Evolutionary conservation across 2,113 vertebrate genomes (phyloP).

Genomic region (Climacteris rufus): DNA sequence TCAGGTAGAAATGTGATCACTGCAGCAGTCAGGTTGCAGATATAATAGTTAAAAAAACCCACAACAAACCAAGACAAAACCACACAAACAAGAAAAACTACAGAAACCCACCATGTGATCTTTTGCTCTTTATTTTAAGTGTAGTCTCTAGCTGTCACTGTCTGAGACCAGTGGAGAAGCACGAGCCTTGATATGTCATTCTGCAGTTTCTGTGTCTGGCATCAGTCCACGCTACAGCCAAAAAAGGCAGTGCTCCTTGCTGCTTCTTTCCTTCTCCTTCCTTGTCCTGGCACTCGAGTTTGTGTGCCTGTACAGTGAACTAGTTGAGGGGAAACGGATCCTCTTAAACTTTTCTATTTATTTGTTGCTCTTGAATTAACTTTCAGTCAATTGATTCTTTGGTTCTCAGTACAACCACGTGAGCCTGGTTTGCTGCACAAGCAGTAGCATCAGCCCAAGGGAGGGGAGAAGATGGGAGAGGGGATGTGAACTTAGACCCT

Average conservation of each 20-base stretch:
- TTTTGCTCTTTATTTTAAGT: not conserved
- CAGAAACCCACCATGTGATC: not conserved
- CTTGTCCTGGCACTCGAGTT: not conserved
- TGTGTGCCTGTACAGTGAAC: not conserved
- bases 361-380: conserved; percentile 24
- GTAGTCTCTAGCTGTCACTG: not conserved
- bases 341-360: conserved; percentile 24
- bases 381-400: not conserved
- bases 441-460: rapidly evolving
- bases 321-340: not conserved
- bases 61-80: not conserved
- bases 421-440: not conserved
- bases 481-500: not conserved
- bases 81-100: not conserved
- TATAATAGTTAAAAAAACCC: not conserved
- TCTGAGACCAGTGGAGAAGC: not conserved
- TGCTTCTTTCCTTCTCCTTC: not conserved
- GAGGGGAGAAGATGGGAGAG: not conserved
- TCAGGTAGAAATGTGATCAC: not conserved
- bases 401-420: not conserved
- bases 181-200: not conserved
- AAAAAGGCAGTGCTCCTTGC: not conserved
- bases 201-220: not conserved
- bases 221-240: rapidly evolving
- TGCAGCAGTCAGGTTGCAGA: not conserved